Evolutionary conservation across 2,113 vertebrate species (phyloP).

Genomic region (Prochilodus magdalenae): DNA sequence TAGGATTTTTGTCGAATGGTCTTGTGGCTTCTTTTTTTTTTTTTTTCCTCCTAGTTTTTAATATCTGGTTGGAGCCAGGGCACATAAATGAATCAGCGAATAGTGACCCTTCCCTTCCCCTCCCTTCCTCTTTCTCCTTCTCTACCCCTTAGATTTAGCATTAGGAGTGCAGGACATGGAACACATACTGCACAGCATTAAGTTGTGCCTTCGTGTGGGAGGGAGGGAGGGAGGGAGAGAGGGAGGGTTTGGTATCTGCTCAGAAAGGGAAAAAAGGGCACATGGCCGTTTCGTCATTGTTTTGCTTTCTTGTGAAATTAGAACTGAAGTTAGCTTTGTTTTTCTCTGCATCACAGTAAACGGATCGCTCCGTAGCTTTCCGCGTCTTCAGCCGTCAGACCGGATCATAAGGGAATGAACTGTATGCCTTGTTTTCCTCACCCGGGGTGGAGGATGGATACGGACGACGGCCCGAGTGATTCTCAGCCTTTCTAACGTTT

Average conservation of each 20-base stretch:
- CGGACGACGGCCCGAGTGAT: no score
- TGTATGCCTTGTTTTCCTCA: no score
- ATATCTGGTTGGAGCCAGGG: slow-evolving; percentile 10
- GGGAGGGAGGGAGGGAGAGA: not conserved
- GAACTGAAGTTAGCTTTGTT: not conserved
- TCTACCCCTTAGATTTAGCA: not conserved
- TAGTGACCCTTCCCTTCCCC: not conserved
- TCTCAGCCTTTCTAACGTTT: no score
- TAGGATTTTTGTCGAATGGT: slow-evolving; percentile 64
- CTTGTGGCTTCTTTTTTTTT: slow-evolving; percentile 61
- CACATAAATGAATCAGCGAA: slow-evolving; percentile 4
- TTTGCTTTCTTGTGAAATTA: not conserved
- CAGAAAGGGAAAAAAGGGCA: not conserved
- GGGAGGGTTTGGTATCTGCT: not conserved
- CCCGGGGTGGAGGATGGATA: no score
- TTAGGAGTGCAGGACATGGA: not conserved
- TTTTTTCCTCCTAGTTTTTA: slow-evolving; percentile 44
- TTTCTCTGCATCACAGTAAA: no score
- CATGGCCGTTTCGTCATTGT: not conserved
- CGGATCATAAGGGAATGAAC: no score
- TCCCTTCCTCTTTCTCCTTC: no score
- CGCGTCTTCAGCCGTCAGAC: no score
- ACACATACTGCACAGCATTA: slow-evolving; percentile 1
- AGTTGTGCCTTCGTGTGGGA: slow-evolving; percentile 8
- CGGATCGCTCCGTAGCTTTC: not conserved